These are phyloP conservation scores for Eurypyga helias DNA, from an alignment of 2,113 vertebrate species.

Conservation along the genomic window DNA sequence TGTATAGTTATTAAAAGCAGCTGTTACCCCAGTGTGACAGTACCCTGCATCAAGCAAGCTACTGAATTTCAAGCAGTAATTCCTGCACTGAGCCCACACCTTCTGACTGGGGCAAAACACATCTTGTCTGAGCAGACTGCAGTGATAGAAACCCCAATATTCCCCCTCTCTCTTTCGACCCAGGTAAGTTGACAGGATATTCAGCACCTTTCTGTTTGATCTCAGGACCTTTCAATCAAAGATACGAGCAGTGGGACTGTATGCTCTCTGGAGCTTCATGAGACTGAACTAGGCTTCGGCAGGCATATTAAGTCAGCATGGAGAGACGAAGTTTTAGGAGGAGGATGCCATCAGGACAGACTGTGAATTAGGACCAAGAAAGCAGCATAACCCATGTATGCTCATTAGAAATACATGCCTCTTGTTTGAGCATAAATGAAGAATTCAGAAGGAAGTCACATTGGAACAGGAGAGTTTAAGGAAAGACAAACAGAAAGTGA, in stretches of 20 bases:
- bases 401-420: not conserved
- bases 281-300: not conserved
- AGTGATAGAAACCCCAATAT: not conserved
- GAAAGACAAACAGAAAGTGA: not conserved
- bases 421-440: not conserved
- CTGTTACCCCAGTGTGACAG: not conserved
- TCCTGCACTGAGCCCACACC: not conserved
- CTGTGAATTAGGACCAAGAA: not conserved
- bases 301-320: not conserved
- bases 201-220: not conserved
- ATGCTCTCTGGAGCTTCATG: not conserved
- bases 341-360: not conserved
- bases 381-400: not conserved
- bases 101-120: not conserved
- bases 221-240: conserved; percentile 4
- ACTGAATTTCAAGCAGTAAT: not conserved
- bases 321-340: not conserved
- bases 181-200: not conserved
- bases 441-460: not conserved
- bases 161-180: not conserved
- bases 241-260: not conserved
- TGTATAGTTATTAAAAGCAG: conserved; percentile 1
- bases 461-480: not conserved
- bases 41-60: not conserved
- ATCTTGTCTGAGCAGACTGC: not conserved